These are phyloP conservation scores for Macrobrachium rosenbergii DNA, from an alignment of 1,140 invertebrate genomes.

Conservation along the genomic window DNA sequence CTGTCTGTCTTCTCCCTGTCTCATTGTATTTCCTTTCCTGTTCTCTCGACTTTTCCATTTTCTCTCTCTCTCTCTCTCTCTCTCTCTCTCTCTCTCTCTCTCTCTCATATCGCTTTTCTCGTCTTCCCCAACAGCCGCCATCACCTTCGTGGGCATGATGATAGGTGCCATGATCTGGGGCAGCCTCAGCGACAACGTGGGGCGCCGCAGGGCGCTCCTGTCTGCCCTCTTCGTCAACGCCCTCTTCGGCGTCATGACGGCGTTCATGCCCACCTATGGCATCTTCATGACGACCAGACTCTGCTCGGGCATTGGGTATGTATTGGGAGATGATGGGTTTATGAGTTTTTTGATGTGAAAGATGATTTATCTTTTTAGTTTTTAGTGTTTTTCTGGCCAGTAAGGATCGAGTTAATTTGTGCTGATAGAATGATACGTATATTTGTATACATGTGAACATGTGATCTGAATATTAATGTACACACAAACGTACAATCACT, in stretches of 20 bases:
- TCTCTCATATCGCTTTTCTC: neutral
- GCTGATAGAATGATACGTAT: no score
- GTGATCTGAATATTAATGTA: no score
- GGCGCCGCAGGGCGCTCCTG: constrained; percentile 77
- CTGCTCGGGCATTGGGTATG: constrained; percentile 78
- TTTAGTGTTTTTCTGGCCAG: no score
- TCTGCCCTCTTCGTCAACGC: constrained; percentile 82
- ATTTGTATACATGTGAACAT: no score
- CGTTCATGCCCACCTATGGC: constrained; percentile 84
- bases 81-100: neutral
- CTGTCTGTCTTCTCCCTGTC: no score
- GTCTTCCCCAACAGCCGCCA: constrained; percentile 73
- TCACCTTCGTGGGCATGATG: constrained; percentile 79
- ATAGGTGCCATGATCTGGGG: constrained; percentile 83
- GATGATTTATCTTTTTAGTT: neutral
- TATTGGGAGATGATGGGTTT: constrained; percentile 44
- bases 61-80: neutral
- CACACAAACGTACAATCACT: no score
- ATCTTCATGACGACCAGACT: constrained; percentile 83
- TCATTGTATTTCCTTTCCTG: no score
- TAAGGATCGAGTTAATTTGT: no score
- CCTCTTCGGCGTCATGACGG: constrained; percentile 80
- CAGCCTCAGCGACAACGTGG: constrained; percentile 78
- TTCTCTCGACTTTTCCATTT: no score
- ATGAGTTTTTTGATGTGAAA: neutral